phyloP scores from a whole-genome alignment of 2,113 vertebrate species.

The Rhinichthys klamathensis region DNA sequence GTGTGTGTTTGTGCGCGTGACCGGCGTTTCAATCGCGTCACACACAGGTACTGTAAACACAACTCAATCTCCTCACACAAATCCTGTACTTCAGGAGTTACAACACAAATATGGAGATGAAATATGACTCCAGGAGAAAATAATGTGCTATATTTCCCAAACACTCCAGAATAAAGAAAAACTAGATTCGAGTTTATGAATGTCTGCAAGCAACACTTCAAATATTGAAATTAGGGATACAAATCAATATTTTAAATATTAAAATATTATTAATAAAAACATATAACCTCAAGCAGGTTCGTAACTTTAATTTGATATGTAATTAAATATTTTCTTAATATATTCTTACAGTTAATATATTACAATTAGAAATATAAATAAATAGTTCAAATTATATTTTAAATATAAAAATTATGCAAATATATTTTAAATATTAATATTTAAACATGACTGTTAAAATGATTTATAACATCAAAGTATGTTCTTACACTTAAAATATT shows the following conservation, averaged over 20 bases:
- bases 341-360: too few species aligned
- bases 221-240: neutral
- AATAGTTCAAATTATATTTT: too few species aligned
- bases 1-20: neutral
- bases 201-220: neutral
- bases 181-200: too few species aligned
- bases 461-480: neutral
- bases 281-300: neutral
- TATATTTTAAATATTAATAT: too few species aligned
- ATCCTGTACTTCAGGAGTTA: neutral
- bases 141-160: too few species aligned
- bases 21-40: too few species aligned
- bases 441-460: neutral
- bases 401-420: too few species aligned
- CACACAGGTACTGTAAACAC: neutral
- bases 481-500: neutral
- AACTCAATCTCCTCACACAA: neutral
- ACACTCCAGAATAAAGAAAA: too few species aligned
- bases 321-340: neutral
- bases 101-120: neutral
- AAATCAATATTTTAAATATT: neutral
- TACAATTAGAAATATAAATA: too few species aligned
- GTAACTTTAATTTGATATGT: neutral
- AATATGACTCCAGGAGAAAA: too few species aligned
- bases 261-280: neutral